These are phyloP conservation scores for Aeoliscus strigatus DNA, from an alignment of 2,797 vertebrate species.

Conservation along the genomic window DNA sequence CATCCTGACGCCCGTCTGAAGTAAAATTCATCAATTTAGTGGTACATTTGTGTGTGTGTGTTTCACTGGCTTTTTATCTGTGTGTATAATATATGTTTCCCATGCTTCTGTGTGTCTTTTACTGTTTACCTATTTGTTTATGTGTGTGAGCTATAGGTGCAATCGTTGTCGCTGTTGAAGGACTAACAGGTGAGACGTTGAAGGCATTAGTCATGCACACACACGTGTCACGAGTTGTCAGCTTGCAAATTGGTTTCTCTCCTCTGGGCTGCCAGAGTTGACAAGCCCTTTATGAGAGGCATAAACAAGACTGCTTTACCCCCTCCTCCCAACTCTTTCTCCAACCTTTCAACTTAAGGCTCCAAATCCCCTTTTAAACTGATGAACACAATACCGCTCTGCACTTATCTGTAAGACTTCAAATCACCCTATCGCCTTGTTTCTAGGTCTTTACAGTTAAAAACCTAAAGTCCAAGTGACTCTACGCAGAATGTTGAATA, in stretches of 20 bases:
- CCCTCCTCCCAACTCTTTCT: constrained; percentile 17
- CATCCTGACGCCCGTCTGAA: constrained; percentile 57
- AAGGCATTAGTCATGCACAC: constrained; percentile 29
- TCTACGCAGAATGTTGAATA: constrained; percentile 12
- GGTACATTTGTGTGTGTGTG: constrained; percentile 19
- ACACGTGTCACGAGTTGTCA: constrained; percentile 57
- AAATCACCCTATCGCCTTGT: constrained; percentile 24
- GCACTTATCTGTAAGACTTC: constrained; percentile 29
- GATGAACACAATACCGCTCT: constrained; percentile 26
- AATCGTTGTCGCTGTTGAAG: too few relatives aligned
- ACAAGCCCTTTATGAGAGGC: constrained; percentile 67
- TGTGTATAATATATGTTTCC: not conserved
- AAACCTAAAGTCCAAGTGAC: constrained; percentile 17
- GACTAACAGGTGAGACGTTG: constrained; percentile 29
- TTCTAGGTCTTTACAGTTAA: constrained; percentile 14
- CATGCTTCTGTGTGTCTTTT: not conserved
- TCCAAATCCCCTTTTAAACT: constrained; percentile 47
- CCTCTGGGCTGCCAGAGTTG: constrained; percentile 64
- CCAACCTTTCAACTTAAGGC: constrained; percentile 45
- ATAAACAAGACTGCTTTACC: constrained; percentile 56
- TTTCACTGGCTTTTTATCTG: constrained; percentile 2
- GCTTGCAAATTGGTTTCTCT: constrained; percentile 68
- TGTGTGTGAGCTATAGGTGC: not conserved
- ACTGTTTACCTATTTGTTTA: not conserved
- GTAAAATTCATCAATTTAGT: constrained; percentile 61